phyloP scores from a whole-genome alignment of 2,113 vertebrate genomes.

The Poicephalus gulielmi region DNA sequence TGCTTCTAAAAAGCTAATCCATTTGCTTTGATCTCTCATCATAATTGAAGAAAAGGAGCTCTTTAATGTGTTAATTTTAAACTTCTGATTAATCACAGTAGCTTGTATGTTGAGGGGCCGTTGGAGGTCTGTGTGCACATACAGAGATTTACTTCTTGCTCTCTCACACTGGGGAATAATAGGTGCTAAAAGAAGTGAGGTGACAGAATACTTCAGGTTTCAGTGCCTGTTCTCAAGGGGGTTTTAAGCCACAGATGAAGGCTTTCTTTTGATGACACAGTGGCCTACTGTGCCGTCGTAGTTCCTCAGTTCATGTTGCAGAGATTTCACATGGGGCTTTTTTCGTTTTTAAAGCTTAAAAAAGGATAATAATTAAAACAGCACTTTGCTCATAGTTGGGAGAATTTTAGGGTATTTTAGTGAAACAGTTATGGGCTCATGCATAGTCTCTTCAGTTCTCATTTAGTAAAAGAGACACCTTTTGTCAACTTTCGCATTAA shows the following conservation, averaged over 20 bases:
- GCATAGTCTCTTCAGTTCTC: background rate
- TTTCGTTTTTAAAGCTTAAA: background rate
- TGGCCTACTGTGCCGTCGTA: background rate
- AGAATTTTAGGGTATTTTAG: background rate
- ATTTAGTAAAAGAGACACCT: background rate
- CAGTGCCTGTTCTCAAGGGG: background rate
- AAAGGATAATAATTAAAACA: background rate
- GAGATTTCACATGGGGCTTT: background rate
- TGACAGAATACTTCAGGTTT: background rate
- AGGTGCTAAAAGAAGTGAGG: background rate
- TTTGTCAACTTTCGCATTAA: background rate
- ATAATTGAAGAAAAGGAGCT: background rate
- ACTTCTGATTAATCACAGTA: background rate
- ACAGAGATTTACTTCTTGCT: background rate
- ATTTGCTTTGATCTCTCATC: constrained; percentile 1
- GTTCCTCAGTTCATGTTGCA: background rate
- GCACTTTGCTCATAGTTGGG: background rate
- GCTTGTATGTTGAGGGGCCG: background rate
- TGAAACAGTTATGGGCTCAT: background rate
- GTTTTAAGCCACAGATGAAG: background rate
- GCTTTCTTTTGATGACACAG: background rate
- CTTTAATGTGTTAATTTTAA: background rate
- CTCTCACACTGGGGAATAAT: background rate
- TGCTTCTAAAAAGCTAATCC: background rate
- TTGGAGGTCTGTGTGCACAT: background rate